Conservation (phyloP, 2,113 vertebrate genomes). For the Equus quagga region DNA sequence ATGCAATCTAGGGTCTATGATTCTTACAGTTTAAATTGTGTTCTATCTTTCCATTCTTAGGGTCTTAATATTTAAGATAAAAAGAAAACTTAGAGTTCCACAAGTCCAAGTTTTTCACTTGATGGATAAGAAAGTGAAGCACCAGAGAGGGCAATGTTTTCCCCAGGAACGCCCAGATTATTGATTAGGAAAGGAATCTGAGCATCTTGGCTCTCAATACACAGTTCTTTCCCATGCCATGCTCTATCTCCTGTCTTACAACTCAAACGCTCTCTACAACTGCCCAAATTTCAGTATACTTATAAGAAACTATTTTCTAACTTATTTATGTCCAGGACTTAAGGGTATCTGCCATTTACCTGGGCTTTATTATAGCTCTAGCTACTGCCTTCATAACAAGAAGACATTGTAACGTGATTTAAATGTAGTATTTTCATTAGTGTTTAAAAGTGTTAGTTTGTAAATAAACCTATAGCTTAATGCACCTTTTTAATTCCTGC, state of each 20-base stretch:
- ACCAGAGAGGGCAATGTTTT: background rate
- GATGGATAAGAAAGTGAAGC: background rate
- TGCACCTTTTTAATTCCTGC: background rate
- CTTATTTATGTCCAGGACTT: background rate
- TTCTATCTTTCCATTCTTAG: background rate
- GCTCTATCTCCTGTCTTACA: background rate
- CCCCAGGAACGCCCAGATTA: background rate
- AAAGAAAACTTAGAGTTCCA: background rate
- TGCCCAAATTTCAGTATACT: background rate
- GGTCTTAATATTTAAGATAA: background rate
- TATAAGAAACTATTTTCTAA: conserved; percentile 37
- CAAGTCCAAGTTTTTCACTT: conserved; percentile 18
- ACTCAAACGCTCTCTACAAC: background rate
- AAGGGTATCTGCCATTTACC: background rate
- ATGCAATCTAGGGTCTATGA: background rate
- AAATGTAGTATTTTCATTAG: conserved; percentile 23
- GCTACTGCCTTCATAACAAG: background rate
- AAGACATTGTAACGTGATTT: background rate
- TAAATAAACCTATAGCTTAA: conserved; percentile 15
- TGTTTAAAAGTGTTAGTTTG: conserved; percentile 21
- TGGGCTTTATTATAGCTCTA: background rate
- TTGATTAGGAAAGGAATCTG: background rate
- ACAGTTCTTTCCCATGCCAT: background rate
- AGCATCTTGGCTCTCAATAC: background rate
- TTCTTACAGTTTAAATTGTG: background rate